phyloP scores from a whole-genome alignment of 2,797 vertebrate species.

The Phalanger gymnotis region DNA sequence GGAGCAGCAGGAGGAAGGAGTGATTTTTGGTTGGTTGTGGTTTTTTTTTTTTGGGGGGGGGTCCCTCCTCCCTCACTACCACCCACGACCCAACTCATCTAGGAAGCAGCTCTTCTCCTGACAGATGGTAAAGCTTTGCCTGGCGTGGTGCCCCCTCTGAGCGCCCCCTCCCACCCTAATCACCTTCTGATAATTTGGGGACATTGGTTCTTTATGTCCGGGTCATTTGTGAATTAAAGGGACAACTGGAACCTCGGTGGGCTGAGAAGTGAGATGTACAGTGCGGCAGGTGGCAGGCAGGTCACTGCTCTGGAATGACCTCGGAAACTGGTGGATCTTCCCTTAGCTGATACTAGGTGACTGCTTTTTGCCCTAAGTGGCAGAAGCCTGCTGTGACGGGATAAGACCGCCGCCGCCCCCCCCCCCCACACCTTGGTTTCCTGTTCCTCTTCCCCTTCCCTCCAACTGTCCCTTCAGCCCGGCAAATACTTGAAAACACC shows the following conservation, averaged over 20 bases:
- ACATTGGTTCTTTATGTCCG: not conserved
- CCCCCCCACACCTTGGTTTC: not conserved
- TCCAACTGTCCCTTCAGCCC: not conserved
- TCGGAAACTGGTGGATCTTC: not conserved
- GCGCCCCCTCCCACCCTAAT: not conserved
- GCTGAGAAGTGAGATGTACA: not conserved
- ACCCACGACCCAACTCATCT: not conserved
- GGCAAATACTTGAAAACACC: not conserved
- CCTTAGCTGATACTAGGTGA: not conserved
- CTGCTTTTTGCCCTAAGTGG: not conserved
- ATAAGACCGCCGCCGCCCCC: not conserved
- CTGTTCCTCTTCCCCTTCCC: not conserved
- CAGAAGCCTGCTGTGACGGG: not conserved
- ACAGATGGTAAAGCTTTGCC: not conserved
- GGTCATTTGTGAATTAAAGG: not conserved
- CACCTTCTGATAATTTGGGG: not conserved
- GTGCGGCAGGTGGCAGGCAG: not conserved
- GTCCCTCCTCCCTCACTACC: not conserved
- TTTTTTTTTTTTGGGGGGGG: not conserved
- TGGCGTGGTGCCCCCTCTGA: not conserved
- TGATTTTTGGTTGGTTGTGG: not conserved
- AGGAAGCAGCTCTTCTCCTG: not conserved
- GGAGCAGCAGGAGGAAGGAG: slow-evolving; percentile 65
- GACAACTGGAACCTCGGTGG: not conserved
- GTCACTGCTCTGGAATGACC: not conserved